A percentile compares a stretch with the other conserved stretches of the same genome.
Conservation (phyloP, 2,888 invertebrate species). For the Sipha maydis region DNA sequence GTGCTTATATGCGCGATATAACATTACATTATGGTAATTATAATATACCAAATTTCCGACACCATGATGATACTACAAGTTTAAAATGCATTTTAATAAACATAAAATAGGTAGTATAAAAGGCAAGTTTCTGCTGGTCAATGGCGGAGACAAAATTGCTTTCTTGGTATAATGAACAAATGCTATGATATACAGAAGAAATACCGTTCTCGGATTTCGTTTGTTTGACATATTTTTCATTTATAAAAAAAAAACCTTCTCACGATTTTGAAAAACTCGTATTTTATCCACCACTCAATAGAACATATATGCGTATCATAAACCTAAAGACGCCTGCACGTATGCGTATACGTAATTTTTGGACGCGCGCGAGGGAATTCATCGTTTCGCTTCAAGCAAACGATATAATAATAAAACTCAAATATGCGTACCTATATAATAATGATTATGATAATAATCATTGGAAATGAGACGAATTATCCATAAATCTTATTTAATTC, state of each 20-base stretch:
- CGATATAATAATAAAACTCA: constrained; percentile 1
- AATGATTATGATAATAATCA: background rate
- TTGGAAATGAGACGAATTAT: background rate
- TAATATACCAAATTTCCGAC: background rate
- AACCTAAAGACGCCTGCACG: background rate
- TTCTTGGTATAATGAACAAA: background rate
- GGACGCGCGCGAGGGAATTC: background rate
- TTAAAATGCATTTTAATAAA: background rate
- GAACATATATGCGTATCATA: background rate
- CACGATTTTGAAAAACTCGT: too few species aligned
- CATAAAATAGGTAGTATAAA: too few species aligned
- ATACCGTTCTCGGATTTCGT: too few species aligned
- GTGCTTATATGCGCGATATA: background rate
- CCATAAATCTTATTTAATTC: constrained; percentile 8
- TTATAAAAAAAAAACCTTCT: too few species aligned
- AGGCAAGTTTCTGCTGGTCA: background rate
- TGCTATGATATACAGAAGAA: too few species aligned
- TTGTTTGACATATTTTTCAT: too few species aligned
- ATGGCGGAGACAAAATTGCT: too few species aligned
- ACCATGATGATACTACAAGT: background rate
- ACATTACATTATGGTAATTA: background rate
- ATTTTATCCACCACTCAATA: too few species aligned
- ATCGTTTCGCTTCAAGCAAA: background rate
- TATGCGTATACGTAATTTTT: background rate
- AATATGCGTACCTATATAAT: background rate